Conservation (phyloP, 2,888 invertebrate genomes). For the Xanthorhoe spadicearia region DNA sequence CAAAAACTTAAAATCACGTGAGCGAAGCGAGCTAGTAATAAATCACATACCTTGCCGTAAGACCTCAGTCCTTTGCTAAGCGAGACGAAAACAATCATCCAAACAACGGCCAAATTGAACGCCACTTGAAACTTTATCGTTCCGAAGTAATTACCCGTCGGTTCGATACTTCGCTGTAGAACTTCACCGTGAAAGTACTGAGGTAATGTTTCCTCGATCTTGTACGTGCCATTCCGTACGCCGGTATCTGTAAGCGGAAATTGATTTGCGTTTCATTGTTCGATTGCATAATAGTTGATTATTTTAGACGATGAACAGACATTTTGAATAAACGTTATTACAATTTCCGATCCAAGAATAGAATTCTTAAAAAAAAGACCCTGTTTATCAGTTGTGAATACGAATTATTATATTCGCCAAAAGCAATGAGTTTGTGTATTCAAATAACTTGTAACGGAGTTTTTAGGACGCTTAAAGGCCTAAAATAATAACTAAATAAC, state of each 20-base stretch:
- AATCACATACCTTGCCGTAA: constrained; percentile 88
- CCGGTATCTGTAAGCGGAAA: constrained; percentile 55
- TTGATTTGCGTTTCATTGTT: constrained; percentile 5
- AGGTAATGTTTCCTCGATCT: constrained; percentile 89
- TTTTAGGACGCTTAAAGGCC: no score
- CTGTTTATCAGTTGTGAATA: neutral
- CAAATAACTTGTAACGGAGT: no score
- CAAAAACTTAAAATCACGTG: neutral
- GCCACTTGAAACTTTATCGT: constrained; percentile 94
- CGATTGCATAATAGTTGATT: neutral
- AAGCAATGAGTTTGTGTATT: no score
- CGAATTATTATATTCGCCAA: neutral
- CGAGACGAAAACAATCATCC: constrained; percentile 95
- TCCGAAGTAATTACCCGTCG: constrained; percentile 78
- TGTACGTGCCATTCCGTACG: constrained; percentile 65
- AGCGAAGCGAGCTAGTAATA: neutral
- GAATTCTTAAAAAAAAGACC: no score
- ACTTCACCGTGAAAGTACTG: constrained; percentile 94
- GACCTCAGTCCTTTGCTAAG: constrained; percentile 94
- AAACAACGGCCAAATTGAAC: constrained; percentile 94
- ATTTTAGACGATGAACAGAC: neutral
- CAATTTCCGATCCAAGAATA: neutral
- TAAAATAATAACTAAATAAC: no score
- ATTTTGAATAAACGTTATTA: neutral
- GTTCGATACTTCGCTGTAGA: constrained; percentile 84